A percentile compares a stretch with the other conserved stretches of the same genome.
Evolutionary conservation across 2,113 vertebrate species (phyloP).

Genomic region (Parotia lawesii): DNA sequence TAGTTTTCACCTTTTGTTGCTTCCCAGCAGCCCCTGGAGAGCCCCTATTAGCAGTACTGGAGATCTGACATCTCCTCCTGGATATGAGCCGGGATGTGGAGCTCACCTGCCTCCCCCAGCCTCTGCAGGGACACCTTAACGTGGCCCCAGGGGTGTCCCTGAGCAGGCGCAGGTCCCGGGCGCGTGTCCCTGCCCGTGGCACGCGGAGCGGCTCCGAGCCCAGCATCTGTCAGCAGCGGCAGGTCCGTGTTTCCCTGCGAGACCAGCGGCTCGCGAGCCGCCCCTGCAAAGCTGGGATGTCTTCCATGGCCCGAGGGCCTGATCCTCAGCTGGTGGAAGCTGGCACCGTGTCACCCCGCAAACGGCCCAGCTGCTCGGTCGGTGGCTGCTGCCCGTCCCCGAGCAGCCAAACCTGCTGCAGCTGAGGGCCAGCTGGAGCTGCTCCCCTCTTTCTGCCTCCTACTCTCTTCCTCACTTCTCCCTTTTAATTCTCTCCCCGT

Average conservation of each 20-base stretch:
- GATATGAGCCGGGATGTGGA: accelerated
- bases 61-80: neutral
- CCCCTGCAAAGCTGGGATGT: neutral
- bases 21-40: neutral
- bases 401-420: neutral
- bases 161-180: neutral
- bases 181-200: accelerated
- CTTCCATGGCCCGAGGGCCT: neutral
- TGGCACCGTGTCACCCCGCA: neutral
- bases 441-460: neutral
- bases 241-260: accelerated
- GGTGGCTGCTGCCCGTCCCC: neutral
- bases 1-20: neutral
- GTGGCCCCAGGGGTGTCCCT: neutral
- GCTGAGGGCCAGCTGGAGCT: neutral
- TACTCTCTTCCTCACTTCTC: neutral
- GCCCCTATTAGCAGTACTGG: accelerated
- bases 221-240: accelerated
- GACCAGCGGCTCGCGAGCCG: accelerated
- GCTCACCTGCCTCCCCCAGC: neutral
- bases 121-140: accelerated
- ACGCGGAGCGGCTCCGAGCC: neutral
- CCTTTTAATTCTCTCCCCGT: conserved; percentile 28
- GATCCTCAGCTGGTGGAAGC: neutral
- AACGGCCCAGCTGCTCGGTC: neutral